phyloP scores from a whole-genome alignment of 2,113 vertebrate species.

The Rynchops niger region DNA sequence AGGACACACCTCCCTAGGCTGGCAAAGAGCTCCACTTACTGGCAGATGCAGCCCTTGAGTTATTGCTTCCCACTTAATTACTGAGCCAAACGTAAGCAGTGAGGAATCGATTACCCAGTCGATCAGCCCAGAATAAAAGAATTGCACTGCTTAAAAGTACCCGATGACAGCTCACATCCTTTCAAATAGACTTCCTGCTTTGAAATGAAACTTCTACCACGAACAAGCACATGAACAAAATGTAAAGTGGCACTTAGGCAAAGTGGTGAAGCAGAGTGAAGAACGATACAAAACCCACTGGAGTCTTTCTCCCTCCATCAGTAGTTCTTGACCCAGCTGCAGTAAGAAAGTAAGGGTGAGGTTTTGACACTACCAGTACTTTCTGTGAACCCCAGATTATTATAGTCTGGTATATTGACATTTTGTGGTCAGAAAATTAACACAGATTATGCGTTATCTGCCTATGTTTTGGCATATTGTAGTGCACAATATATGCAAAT shows the following conservation, averaged over 20 bases:
- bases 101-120: neutral
- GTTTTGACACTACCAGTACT: neutral
- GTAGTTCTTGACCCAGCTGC: neutral
- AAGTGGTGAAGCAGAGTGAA: neutral
- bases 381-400: neutral
- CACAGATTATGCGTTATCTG: neutral
- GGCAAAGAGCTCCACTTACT: conserved; percentile 67
- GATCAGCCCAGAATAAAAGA: neutral
- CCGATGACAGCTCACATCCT: neutral
- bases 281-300: neutral
- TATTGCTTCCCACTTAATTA: neutral
- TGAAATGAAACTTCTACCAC: neutral
- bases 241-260: neutral
- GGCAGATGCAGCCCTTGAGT: neutral
- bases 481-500: accelerated
- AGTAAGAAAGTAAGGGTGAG: neutral
- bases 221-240: neutral
- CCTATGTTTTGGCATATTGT: neutral
- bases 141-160: neutral
- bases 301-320: neutral
- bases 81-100: neutral
- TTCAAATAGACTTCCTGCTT: neutral
- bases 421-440: neutral
- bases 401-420: neutral
- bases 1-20: neutral